Evolutionary conservation across 2,888 invertebrate genomes (phyloP), one percentile per base, ranked within the genome.

Genomic region (Halictus quadricinctus): DNA sequence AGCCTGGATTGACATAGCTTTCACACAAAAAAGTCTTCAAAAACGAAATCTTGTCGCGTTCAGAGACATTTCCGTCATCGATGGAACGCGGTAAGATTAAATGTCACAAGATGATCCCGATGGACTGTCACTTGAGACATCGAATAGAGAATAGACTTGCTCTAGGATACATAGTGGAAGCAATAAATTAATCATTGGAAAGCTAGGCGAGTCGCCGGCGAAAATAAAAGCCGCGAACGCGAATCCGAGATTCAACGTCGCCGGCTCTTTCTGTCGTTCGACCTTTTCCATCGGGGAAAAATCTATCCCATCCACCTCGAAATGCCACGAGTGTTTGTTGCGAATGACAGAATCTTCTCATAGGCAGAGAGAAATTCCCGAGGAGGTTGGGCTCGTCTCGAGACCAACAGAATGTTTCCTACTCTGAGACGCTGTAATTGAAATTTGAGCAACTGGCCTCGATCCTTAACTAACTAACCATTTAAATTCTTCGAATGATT

Each of bases 301-400:
- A 90, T 90, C 83, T 72, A 83, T 87, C 80, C 78, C 80, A 77
- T 80, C 85, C 79, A 87, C 77, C 80, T 89, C 87, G 85, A 90
- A 91, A 90, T 90, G 90, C 85, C 90, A 89, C 88, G 87, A 89
- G 80, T 84, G 82, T 90, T 90, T 90, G 81, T 83, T 88, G 86
- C 84, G 86, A 90, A 89, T 90, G 89, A 90, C 90, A 90, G 90
- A 90, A 88, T 90, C 90, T 88, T 90, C 88, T 90, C 88, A 85
- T 84, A 75, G 82, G 41, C 75, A 60, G 77, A 46, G 74, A 83
- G 83, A 80, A 77, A 74, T 60, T 60, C 54, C 79, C 41, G 72
- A 69, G 80, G 80, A 29, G 58, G 66, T 54, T 80, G 58, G 58
- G 69, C 75, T 66, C 64, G 64, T 64, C 64, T 64, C 25, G 48